phyloP scores from a whole-genome alignment of 1,140 invertebrate genomes.

The Brachionus rotundiformis region DNA sequence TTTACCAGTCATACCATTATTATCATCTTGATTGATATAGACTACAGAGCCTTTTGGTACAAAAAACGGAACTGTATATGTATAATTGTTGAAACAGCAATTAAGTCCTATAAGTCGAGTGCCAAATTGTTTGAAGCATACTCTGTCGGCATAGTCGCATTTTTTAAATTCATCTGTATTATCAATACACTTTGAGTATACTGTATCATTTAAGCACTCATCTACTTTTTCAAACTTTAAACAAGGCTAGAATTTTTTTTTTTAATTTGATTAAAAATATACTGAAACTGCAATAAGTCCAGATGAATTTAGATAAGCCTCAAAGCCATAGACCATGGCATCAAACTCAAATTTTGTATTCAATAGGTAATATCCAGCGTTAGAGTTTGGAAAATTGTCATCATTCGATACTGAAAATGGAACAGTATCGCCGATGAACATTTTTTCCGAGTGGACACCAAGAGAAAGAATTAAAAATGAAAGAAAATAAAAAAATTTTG shows the following conservation, averaged over 20 bases:
- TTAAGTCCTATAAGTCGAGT: background rate
- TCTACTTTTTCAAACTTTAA: background rate
- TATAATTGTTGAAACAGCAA: background rate
- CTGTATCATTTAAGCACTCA: background rate
- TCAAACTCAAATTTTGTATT: background rate
- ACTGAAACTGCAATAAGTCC: background rate
- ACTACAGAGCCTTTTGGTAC: background rate
- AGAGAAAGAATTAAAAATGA: background rate
- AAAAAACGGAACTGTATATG: background rate
- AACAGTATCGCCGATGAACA: background rate
- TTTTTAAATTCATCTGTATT: background rate
- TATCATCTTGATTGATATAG: background rate
- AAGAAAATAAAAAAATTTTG: background rate
- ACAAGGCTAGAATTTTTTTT: background rate
- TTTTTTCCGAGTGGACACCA: background rate
- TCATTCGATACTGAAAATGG: background rate
- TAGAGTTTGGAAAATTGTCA: background rate
- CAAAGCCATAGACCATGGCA: background rate
- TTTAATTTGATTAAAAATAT: background rate
- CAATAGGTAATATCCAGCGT: background rate
- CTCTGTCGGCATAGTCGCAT: background rate
- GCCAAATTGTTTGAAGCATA: background rate
- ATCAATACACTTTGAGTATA: background rate
- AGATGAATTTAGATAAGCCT: background rate
- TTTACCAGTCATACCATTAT: background rate